Conservation (phyloP, 2,888 invertebrate species). For the Adelognathus sp. region DNA sequence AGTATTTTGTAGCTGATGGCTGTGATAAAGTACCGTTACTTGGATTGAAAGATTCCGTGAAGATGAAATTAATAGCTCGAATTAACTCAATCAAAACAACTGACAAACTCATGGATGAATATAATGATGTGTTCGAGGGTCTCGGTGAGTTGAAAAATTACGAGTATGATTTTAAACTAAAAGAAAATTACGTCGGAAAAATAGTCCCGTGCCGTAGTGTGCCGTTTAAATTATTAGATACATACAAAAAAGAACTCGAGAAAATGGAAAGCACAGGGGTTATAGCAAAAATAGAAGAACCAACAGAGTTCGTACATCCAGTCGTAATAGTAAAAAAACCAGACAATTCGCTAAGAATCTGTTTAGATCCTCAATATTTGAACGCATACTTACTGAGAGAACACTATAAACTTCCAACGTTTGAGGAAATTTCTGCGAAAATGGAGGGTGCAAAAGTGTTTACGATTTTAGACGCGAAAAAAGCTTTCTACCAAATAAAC, state of each 20-base stretch:
- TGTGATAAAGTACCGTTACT: constrained; percentile 1
- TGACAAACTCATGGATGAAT: constrained; percentile 5
- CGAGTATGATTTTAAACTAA: constrained; percentile 57
- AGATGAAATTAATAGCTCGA: constrained; percentile 4
- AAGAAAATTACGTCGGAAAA: constrained; percentile 44
- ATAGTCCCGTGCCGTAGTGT: constrained; percentile 32
- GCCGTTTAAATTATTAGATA: constrained; percentile 27
- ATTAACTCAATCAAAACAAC: not conserved
- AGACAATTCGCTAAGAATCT: constrained; percentile 64
- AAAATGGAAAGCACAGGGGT: constrained; percentile 30
- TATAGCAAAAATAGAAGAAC: not conserved
- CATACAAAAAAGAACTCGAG: constrained; percentile 47
- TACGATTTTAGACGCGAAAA: constrained; percentile 63
- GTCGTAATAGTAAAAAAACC: constrained; percentile 57
- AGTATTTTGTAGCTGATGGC: constrained; percentile 15
- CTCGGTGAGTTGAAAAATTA: constrained; percentile 52
- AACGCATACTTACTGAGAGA: constrained; percentile 66
- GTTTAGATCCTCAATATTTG: constrained; percentile 68
- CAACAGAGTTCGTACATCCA: constrained; percentile 56
- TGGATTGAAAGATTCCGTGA: constrained; percentile 1
- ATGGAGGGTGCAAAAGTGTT: constrained; percentile 63
- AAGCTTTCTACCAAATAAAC: constrained; percentile 66
- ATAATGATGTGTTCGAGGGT: constrained; percentile 45
- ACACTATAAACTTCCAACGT: constrained; percentile 65
- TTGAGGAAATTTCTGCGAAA: constrained; percentile 69